These are phyloP conservation scores for Papilio machaon DNA, from an alignment of 1,140 invertebrate species.

Conservation along the genomic window DNA sequence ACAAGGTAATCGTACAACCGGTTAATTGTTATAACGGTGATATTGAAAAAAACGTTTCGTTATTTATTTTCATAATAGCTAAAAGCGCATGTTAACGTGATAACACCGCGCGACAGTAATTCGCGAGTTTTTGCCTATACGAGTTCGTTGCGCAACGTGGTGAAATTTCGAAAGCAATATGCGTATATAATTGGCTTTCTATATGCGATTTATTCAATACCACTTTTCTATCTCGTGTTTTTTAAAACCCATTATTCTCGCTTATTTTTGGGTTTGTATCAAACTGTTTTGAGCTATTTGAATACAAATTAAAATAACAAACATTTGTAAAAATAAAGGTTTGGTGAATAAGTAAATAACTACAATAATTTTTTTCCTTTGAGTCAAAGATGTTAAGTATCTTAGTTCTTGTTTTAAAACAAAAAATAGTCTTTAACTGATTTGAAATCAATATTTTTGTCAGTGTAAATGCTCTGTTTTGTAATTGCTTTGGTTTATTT, in stretches of 20 bases:
- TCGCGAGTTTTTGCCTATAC: conserved; percentile 39
- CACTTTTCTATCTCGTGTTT: conserved; percentile 31
- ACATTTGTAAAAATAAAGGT: no score
- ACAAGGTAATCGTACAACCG: not conserved
- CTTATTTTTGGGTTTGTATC: conserved; percentile 17
- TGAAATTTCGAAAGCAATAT: conserved; percentile 53
- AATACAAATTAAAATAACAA: not conserved
- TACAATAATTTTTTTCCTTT: no score
- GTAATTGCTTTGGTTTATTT: no score
- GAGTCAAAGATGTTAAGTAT: no score
- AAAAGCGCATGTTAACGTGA: conserved; percentile 33
- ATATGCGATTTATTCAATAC: conserved; percentile 42
- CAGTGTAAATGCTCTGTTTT: no score
- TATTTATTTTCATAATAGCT: conserved; percentile 24
- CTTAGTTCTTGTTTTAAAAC: no score
- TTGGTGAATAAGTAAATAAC: no score
- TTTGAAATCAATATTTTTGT: no score
- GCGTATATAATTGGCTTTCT: conserved; percentile 55
- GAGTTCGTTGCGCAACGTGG: conserved; percentile 47
- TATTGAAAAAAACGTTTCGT: conserved; percentile 1
- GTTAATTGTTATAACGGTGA: not conserved
- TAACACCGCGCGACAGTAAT: conserved; percentile 25
- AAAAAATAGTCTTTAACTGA: no score
- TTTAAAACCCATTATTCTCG: conserved; percentile 32
- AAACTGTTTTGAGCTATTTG: not conserved